Base-by-base conservation (phyloP, 2,797 vertebrate genomes). In the Knipowitschia caucasica region DNA sequence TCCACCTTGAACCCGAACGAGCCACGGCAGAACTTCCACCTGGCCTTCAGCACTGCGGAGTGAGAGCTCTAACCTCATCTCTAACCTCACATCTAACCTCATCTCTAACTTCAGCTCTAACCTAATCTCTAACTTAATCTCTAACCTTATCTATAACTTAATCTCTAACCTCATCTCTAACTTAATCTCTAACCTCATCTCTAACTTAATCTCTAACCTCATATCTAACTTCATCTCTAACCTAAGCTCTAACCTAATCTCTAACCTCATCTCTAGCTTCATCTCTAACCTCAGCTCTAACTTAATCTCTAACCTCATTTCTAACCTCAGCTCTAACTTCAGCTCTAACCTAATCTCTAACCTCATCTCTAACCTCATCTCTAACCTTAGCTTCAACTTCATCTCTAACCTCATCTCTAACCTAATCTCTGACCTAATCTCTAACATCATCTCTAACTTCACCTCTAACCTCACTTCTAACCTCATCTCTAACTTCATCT, bases 41-140 rank as follows among this genome's bases (percentile, higher is more conserved):
- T 95, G 84, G 96, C 96, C 35, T 99, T 98, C 83, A 93, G 86
- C 40, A 91, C 93, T 0, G 96, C 96, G 61, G 96, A 99, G 96
- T 99, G 89, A 53, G 94, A 89, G 74, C 47, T 73, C 79, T 15
- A 50, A 53, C 64, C 58, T 71, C 52, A 62, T 66, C 15, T 62
- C 67, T 36, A 9, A 83, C 77, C 85, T 83, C 46, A 56, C 10
- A 31, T 84, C 67, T 36, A 9, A 83, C 77, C 85, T 83, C 46
- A 56, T 84, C 47, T 73, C 79, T 15, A 50, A 53, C 64, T 56
- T 71, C 52, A 62, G 64, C 15, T 62, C 67, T 36, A 9, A 83
- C 77, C 85, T 83, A 44, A 56, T 84, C 47, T 73, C 79, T 15
- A 50, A 53, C 64, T 56, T 71, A 51, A 62, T 66, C 15, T 62